A percentile compares a stretch with the other conserved stretches of the same genome.
Evolutionary conservation across 1,140 invertebrate genomes (phyloP).

Genomic region (Pseudomyrmex flavicornis): DNA sequence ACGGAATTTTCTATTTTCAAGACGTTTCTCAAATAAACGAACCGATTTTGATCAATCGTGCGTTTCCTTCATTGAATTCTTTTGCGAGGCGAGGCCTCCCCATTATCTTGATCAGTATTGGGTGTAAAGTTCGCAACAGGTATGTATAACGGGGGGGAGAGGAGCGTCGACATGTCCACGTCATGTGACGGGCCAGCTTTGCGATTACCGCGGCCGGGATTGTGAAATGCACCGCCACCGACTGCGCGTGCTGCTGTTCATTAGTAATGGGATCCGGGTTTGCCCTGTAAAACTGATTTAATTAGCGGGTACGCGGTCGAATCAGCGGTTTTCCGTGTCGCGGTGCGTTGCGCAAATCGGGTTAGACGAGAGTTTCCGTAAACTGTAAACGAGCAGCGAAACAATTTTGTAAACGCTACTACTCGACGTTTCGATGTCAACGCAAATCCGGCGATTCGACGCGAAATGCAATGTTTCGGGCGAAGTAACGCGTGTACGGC

Average conservation of each 20-base stretch:
- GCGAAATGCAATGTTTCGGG: neutral
- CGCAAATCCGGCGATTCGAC: neutral
- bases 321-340: slow-evolving; percentile 27
- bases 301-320: slow-evolving; percentile 53
- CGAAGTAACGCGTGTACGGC: neutral
- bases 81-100: neutral
- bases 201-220: slow-evolving; percentile 49
- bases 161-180: slow-evolving; percentile 29
- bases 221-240: slow-evolving; percentile 27
- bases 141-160: slow-evolving; percentile 58
- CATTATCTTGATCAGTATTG: slow-evolving; percentile 21
- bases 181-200: slow-evolving; percentile 60
- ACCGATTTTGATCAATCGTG: neutral
- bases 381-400: slow-evolving; percentile 3
- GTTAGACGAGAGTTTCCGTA: neutral
- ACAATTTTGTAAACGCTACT: slow-evolving; percentile 7
- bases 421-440: slow-evolving; percentile 5
- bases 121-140: slow-evolving; percentile 69
- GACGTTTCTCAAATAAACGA: neutral
- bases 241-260: slow-evolving; percentile 58
- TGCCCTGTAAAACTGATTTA: slow-evolving; percentile 67
- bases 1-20: neutral
- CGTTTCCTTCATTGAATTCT: neutral
- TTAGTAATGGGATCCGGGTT: slow-evolving; percentile 60
- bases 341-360: neutral